Evolutionary conservation across 2,797 vertebrate genomes (phyloP).

Genomic region (Clarias pachynema): DNA sequence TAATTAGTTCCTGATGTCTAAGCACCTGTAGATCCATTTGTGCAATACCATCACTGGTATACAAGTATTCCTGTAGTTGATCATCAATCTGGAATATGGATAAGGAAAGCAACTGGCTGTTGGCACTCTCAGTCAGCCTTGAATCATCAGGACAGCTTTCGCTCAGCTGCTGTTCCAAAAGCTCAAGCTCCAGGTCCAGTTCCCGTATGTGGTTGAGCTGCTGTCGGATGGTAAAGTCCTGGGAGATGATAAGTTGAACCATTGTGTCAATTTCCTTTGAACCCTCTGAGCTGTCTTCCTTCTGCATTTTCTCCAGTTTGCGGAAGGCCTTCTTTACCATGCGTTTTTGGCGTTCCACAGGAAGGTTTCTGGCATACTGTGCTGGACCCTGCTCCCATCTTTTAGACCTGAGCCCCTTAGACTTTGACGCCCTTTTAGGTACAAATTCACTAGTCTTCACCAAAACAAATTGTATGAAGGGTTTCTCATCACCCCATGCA

Average conservation of each 20-base stretch:
- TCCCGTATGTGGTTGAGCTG: constrained; percentile 87
- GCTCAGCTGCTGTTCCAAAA: constrained; percentile 74
- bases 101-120: not conserved
- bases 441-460: constrained; percentile 87
- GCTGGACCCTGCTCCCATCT: constrained; percentile 78
- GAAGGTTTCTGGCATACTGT: constrained; percentile 81
- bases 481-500: constrained; percentile 90
- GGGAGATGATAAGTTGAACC: constrained; percentile 89
- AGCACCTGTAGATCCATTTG: constrained; percentile 82
- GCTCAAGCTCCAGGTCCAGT: constrained; percentile 85
- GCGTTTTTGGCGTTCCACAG: constrained; percentile 88
- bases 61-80: constrained; percentile 74
- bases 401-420: constrained; percentile 73
- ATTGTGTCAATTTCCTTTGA: constrained; percentile 83
- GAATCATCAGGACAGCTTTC: constrained; percentile 12
- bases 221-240: constrained; percentile 91
- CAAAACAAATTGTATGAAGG: constrained; percentile 86
- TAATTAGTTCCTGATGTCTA: constrained; percentile 81
- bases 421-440: constrained; percentile 78
- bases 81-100: constrained; percentile 47
- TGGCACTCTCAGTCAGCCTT: constrained; percentile 41
- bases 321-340: constrained; percentile 94
- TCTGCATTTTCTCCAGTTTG: constrained; percentile 91
- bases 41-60: constrained; percentile 73
- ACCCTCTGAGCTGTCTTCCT: constrained; percentile 72